A percentile compares a stretch with the other conserved stretches of the same genome.
Conservation (phyloP, 2,113 vertebrate genomes). For the Phyllostomus hastatus region DNA sequence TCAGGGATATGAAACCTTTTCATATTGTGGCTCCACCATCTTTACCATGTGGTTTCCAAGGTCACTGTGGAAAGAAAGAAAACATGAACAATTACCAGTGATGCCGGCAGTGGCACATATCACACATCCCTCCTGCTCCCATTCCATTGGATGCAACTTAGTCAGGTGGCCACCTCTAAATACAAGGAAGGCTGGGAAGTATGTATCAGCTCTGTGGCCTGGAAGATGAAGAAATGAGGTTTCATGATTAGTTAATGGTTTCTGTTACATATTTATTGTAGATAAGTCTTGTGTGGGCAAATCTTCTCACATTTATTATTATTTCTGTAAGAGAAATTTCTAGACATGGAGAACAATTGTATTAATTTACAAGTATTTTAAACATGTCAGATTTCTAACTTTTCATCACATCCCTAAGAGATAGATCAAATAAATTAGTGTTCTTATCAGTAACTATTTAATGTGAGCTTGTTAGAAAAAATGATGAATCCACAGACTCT, state of each 20-base stretch:
- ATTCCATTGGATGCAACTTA: neutral
- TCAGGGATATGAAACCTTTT: neutral
- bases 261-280: neutral
- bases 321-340: neutral
- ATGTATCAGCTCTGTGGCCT: neutral
- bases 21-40: neutral
- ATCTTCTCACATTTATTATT: neutral
- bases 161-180: neutral
- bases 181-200: neutral
- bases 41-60: neutral
- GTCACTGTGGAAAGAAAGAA: neutral
- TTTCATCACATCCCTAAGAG: neutral
- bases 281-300: neutral
- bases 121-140: neutral
- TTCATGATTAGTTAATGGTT: neutral
- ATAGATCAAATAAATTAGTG: neutral
- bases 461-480: neutral
- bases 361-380: neutral
- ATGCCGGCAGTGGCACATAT: neutral
- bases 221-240: neutral
- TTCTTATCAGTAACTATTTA: neutral
- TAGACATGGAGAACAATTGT: neutral
- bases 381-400: neutral
- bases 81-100: neutral
- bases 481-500: neutral